Evolutionary conservation across 2,113 vertebrate species (phyloP).

Genomic region (Meriones unguiculatus): DNA sequence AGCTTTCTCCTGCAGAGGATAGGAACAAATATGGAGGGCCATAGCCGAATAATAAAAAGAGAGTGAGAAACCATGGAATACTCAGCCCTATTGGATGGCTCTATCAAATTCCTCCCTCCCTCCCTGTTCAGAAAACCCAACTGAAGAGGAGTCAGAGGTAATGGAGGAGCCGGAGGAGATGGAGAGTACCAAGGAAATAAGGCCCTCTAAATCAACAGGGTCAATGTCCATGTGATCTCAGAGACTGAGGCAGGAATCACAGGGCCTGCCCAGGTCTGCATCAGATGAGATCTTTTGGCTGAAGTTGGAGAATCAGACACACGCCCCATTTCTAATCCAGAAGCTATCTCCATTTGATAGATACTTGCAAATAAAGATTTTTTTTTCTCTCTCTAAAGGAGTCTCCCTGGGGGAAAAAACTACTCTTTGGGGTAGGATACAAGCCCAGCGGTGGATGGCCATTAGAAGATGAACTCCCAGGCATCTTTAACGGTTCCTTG

Average conservation of each 20-base stretch:
- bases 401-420: neutral
- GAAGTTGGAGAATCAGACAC: neutral
- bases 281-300: neutral
- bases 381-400: neutral
- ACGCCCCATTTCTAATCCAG: neutral
- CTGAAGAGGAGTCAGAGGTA: neutral
- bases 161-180: neutral
- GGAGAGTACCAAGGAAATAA: neutral
- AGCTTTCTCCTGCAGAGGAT: neutral
- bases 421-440: neutral
- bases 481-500: too few relatives aligned
- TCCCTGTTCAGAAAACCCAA: neutral
- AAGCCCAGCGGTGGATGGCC: neutral
- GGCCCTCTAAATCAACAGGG: neutral
- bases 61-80: neutral
- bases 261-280: neutral
- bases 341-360: neutral
- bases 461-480: neutral
- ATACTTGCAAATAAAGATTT: neutral
- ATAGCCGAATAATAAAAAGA: neutral
- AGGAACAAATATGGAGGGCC: neutral
- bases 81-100: neutral
- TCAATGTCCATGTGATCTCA: neutral
- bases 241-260: neutral
- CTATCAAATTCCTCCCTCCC: neutral